phyloP scores from a whole-genome alignment of 2,113 vertebrate species.

The Takifugu flavidus region DNA sequence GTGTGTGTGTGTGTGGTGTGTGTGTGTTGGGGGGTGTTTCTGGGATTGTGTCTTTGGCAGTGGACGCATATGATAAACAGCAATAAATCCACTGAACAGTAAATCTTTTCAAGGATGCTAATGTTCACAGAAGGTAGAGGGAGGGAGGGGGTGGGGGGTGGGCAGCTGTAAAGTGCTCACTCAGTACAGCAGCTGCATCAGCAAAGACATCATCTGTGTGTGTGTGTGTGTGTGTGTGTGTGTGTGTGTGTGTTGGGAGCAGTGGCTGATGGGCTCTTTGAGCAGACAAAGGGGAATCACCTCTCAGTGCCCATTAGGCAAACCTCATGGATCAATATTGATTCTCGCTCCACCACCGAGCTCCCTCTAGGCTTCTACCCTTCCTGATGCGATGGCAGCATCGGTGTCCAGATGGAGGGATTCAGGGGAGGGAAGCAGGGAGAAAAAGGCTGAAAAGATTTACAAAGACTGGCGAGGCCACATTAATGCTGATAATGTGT shows the following conservation, averaged over 20 bases:
- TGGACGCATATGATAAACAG: background rate
- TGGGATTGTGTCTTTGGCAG: background rate
- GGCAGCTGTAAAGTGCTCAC: conserved; percentile 53
- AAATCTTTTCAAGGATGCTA: background rate
- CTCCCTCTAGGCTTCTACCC: conserved; percentile 56
- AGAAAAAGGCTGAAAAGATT: conserved; percentile 20
- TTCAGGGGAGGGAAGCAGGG: conserved; percentile 29
- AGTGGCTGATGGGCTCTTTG: conserved; percentile 55
- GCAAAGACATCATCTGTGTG: conserved; percentile 43
- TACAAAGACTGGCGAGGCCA: conserved; percentile 12
- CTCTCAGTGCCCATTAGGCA: conserved; percentile 71
- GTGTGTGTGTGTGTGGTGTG: too few relatives aligned
- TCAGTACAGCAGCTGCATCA: conserved; percentile 60
- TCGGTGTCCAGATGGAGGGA: conserved; percentile 59
- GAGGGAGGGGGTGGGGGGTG: conserved; percentile 22
- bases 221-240: conserved; percentile 19
- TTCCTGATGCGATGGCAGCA: conserved; percentile 62
- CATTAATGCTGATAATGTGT: conserved; percentile 22
- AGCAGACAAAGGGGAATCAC: conserved; percentile 64
- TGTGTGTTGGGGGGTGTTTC: too few relatives aligned
- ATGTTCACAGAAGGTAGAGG: conserved; percentile 3
- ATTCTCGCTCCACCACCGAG: conserved; percentile 55
- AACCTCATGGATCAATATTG: conserved; percentile 70
- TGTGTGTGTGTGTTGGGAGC: conserved; percentile 27
- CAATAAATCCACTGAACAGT: background rate